Evolutionary conservation across 2,888 invertebrate genomes (phyloP), one percentile per base, ranked within the genome.

Genomic region (Brenthis daphne): DNA sequence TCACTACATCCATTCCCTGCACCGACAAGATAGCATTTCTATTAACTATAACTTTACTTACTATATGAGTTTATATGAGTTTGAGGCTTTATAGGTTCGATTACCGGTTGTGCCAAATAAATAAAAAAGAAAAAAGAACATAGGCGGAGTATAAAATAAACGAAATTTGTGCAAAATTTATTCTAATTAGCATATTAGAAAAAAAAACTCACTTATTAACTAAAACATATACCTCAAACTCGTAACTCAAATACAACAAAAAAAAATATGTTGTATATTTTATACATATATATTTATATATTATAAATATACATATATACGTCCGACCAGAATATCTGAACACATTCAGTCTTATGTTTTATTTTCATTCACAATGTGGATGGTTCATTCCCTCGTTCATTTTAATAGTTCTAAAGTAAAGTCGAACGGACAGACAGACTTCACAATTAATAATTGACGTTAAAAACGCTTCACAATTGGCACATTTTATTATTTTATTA

Each of bases 311-410:
- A 14, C 37, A 14, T 51, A 37, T 51, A 37, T 0, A 55, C 47
- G 64, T 64, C 64, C 14, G 55, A 64, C 64, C 64, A 64, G 64
- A 64, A 64, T 43, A 55, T 24, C 55, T 64, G 64, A 64, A 64
- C 54, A 64, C 55, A 29, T 47, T 64, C 64, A 64, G 64, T 64
- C 64, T 64, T 64, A 47, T 33, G 1, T 53, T 8, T 14, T 16
- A 57, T 57, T 57, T 29, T 60, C n/a, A 61, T 60, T 29, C 24
- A 60, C 14, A 1, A 20, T 33, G 33, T 20, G 14, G 24, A 20
- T 24, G 29, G 29, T 50, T n/a, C 48, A 60, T 60, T 51, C 11
- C 5, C 29, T 60, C 12, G 11, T 6, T 57, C 20, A 47, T n/a
- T 50, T 50, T 14, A 16, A 51, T n/a, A n/a, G 5, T 51, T 51